A percentile compares a stretch with the other conserved stretches of the same genome.
phyloP scores from a whole-genome alignment of 2,113 vertebrate species.

The Propithecus coquereli region DNA sequence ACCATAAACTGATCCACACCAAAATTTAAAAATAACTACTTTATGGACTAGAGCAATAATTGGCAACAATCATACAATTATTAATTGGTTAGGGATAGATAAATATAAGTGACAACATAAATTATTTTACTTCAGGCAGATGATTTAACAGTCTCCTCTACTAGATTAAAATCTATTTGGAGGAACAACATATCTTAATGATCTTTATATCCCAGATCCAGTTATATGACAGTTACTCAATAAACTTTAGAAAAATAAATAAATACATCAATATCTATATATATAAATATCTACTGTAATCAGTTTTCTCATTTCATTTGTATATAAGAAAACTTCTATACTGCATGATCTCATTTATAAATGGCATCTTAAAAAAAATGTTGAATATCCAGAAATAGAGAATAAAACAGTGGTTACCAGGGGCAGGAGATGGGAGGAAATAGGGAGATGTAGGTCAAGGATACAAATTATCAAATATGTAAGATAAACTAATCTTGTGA shows the following conservation, averaged over 20 bases:
- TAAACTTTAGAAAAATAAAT: background rate
- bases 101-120: background rate
- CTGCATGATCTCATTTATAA: background rate
- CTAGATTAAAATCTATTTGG: background rate
- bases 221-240: background rate
- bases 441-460: background rate
- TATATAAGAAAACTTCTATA: background rate
- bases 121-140: background rate
- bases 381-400: background rate
- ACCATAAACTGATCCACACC: background rate
- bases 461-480: background rate
- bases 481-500: background rate
- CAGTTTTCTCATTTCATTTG: background rate
- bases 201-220: background rate
- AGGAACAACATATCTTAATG: background rate
- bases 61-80: background rate
- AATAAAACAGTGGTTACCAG: background rate
- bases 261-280: background rate
- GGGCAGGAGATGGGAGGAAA: background rate
- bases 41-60: background rate
- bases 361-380: background rate
- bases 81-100: background rate
- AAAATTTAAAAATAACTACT: slow-evolving; percentile 11
- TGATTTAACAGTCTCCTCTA: background rate
- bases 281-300: background rate